Base-by-base conservation (phyloP, 2,888 invertebrate genomes). In the Heliothis peltigera region DNA sequence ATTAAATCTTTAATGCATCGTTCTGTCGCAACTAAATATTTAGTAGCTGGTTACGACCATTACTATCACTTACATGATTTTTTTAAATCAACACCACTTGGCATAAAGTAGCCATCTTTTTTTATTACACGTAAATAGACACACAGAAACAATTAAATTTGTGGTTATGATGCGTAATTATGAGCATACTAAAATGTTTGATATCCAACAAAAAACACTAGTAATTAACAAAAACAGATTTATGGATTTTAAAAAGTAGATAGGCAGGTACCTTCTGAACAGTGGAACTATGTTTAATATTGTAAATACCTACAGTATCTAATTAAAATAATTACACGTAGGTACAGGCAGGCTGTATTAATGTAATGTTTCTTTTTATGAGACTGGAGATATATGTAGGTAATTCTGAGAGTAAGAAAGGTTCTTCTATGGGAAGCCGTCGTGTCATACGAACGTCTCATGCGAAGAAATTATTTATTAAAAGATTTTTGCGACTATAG, bases 1-100 rank as follows among this genome's bases (percentile, higher is more conserved):
- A 75, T 78, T 68, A 64, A 58, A 73, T 77, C 73, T 77, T 66
- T 46, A 70, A 79, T 71, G 62, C 63, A 61, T 68, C 72, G 52
- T 57, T 66, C 56, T 77, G 69, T 74, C 58, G 69, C 67, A 69
- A 76, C 60, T 53, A 57, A 51, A 64, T 74, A 67, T 67, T 68
- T 76, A 72, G 56, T 62, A 61, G 68, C 63, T 65, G 47, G 28
- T 43, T 53, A 60, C 53, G 35, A 60, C 25, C 48, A 21, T 60
- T 60, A 77, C 74, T 74, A 62, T 62, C 63, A 67, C 68, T 59
- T 48, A 60, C 21, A 55, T 28, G 61, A 28, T 68, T 74, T 75
- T 75, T 56, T 56, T 70, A 56, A 67, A 39, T 39, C 39, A 39
- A 68, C 42, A 48, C 43, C 53, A 74, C 19, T 51, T 49, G 61